Conservation (phyloP, 2,113 vertebrate species). For the Petaurus breviceps region DNA sequence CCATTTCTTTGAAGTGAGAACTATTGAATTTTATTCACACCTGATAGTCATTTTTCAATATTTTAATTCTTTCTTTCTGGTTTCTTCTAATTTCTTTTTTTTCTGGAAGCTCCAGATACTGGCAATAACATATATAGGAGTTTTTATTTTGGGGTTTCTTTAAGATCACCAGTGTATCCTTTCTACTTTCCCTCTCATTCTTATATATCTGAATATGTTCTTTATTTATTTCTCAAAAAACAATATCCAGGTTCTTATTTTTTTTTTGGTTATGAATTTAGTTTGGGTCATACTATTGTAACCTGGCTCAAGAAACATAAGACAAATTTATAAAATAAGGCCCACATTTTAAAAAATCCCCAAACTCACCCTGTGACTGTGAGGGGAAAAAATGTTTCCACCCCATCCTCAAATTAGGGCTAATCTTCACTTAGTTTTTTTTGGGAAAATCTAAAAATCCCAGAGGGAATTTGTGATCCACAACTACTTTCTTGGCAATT, state of each 20-base stretch:
- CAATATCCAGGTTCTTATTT: background rate
- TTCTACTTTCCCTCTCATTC: background rate
- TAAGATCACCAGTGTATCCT: background rate
- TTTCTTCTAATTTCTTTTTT: background rate
- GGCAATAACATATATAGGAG: background rate
- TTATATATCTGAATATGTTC: background rate
- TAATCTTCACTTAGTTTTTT: background rate
- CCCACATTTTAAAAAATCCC: background rate
- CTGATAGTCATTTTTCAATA: background rate
- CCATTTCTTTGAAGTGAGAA: background rate
- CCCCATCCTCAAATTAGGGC: rapidly evolving
- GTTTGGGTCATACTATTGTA: background rate
- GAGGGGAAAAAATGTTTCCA: background rate
- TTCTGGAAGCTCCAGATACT: background rate
- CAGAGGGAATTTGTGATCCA: rapidly evolving
- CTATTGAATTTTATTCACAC: background rate
- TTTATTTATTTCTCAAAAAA: background rate
- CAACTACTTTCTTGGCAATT: background rate
- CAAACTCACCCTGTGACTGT: background rate
- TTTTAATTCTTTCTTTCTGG: background rate
- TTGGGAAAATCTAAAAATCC: background rate
- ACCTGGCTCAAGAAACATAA: background rate
- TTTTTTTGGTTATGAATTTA: background rate
- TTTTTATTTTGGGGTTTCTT: background rate
- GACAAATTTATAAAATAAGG: background rate